Base-by-base conservation (phyloP, 2,797 vertebrate species). In the Protonibea diacanthus region DNA sequence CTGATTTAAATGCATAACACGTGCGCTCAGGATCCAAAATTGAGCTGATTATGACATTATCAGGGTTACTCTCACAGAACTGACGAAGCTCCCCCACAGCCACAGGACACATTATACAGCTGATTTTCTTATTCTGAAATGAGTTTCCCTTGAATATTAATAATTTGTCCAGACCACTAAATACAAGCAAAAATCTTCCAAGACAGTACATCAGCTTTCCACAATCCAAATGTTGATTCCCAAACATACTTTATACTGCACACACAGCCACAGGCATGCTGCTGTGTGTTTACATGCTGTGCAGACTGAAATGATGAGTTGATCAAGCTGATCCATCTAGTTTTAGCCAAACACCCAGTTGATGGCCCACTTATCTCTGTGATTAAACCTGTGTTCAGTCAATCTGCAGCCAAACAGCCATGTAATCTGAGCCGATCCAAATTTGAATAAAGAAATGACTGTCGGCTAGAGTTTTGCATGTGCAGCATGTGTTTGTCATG, bases 361-460 rank as follows among this genome's bases (percentile, higher is more conserved):
- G 20, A 55, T 47, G 62, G 40, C 27, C 38, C 55, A 53, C 53
- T 52, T 60, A 59, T 73, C 63, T 80, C 3, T 63, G 56, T 21
- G 71, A 83, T 80, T 77, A 45, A 75, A 66, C 45, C 63, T 63
- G 62, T 42, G 59, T 33, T 72, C 77, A 59, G 42, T 48, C 71
- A 58, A n/a, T 66, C 70, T 75, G 65, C 20, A 67, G 76, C 25
- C 53, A 72, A 80, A 85, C 76, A 77, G 52, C 63, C 49, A 1
- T 38, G 62, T 73, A 78, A 87, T 69, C 63, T 38, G 73, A 86
- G 51, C 87, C 67, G 13, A 14, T 72, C 53, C 49, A 40, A 23
- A 91, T 94, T 92, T 92, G 91, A 89, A 91, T 93, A 91, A 91
- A 86, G 84, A 92, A 90, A 90, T 88, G 68, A 80, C 40, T 40